Evolutionary conservation across 2,888 invertebrate species (phyloP).

Genomic region (Thymelicus lineola): DNA sequence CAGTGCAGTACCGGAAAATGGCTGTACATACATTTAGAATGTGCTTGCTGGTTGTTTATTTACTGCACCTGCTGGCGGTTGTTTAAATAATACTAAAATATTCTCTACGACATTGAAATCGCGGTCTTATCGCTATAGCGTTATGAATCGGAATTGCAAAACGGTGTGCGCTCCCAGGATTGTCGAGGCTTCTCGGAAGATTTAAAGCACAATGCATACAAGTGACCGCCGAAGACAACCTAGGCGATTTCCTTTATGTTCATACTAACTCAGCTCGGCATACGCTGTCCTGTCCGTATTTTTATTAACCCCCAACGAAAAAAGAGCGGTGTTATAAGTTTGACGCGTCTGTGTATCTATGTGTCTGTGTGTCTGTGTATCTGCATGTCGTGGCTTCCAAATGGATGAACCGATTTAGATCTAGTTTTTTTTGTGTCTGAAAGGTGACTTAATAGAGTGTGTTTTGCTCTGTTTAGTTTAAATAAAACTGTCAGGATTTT

Average conservation of each 20-base stretch:
- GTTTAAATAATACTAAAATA: constrained; percentile 27
- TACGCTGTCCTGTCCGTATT: not conserved
- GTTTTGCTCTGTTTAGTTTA: too few relatives aligned
- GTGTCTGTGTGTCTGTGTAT: too few relatives aligned
- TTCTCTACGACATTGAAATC: not conserved
- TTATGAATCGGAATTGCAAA: constrained; percentile 16
- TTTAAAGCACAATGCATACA: constrained; percentile 1
- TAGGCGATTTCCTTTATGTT: not conserved
- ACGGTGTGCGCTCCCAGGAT: not conserved
- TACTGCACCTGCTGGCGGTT: constrained; percentile 25
- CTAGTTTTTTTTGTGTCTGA: too few relatives aligned
- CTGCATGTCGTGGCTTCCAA: too few relatives aligned
- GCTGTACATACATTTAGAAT: constrained; percentile 21
- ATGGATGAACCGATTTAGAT: too few relatives aligned
- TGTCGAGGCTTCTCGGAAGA: not conserved
- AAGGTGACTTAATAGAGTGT: too few relatives aligned
- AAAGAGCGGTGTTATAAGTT: too few relatives aligned
- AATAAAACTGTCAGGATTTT: too few relatives aligned
- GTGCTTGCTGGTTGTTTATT: constrained; percentile 13
- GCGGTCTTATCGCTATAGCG: constrained; percentile 8
- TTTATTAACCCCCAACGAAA: too few relatives aligned
- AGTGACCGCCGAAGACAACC: not conserved
- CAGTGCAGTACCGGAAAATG: constrained; percentile 20
- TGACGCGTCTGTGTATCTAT: too few relatives aligned
- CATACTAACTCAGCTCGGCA: not conserved